These are phyloP conservation scores for Xylocopa sonorina DNA, from an alignment of 1,140 invertebrate genomes.

Conservation along the genomic window DNA sequence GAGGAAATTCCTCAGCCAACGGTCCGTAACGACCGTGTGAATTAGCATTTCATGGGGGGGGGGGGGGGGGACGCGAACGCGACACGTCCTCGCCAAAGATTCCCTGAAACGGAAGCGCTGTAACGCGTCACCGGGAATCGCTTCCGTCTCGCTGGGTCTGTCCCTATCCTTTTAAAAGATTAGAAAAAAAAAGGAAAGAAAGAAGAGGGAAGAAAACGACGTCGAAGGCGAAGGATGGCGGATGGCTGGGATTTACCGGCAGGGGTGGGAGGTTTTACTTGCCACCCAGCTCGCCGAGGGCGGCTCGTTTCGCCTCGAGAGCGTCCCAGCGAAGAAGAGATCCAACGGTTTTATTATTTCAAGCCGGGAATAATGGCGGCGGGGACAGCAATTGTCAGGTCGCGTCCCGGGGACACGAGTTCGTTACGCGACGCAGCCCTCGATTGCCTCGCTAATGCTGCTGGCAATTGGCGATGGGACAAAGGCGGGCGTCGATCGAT, in stretches of 20 bases:
- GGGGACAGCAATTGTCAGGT: neutral
- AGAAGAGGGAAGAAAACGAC: neutral
- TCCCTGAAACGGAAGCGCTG: slow-evolving; percentile 27
- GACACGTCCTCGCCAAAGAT: neutral
- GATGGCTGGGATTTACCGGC: slow-evolving; percentile 36
- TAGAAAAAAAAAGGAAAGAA: slow-evolving; percentile 27
- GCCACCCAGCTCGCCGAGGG: neutral
- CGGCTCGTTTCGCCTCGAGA: neutral
- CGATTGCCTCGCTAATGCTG: slow-evolving; percentile 10
- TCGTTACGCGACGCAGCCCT: neutral
- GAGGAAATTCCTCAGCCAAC: no score
- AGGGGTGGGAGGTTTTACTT: slow-evolving; percentile 28
- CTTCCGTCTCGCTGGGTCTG: neutral
- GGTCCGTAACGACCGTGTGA: neutral
- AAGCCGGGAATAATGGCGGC: neutral
- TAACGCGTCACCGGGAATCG: slow-evolving; percentile 33
- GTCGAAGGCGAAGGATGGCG: neutral
- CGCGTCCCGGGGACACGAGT: neutral
- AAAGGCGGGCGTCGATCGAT: slow-evolving; percentile 2
- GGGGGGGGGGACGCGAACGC: neutral
- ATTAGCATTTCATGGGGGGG: slow-evolving; percentile 22
- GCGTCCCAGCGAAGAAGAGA: neutral
- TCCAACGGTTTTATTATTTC: slow-evolving; percentile 35
- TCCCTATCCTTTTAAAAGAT: slow-evolving; percentile 53
- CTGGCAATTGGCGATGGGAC: neutral